Evolutionary conservation across 2,113 vertebrate species (phyloP), one percentile per base, ranked within the genome.

Genomic region (Pterocles burchelli): DNA sequence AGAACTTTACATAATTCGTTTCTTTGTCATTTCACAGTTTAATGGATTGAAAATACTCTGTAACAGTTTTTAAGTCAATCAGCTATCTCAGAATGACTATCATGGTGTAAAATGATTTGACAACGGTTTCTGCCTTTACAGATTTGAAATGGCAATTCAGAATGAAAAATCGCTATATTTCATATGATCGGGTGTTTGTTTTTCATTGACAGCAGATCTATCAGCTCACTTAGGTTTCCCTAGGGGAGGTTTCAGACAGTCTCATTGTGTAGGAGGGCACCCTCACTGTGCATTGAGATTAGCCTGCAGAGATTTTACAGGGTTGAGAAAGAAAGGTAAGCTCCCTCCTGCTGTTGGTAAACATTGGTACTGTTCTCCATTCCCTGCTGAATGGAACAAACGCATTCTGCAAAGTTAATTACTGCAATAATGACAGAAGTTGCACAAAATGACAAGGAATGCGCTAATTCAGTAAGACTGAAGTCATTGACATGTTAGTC

Each of bases 281-380:
- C 88, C 85, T 81, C 5, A 59, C 80, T 61, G 66, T 9, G 61
- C 90, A 25, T 43, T 34, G 68, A 94, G 97, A 97, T 97, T 96
- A 97, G 70, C 79, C 71, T 52, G 86, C 43, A 70, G 88, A 96
- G 96, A 94, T 93, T 96, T 96, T 76, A 86, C 2, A 0, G 38
- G 46, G 86, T 87, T 87, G 97, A 98, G 96, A 98, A 97, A 98
- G 97, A 90, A 48, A 96, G 95, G 95, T 95, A 94, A 96, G 85
- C 93, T 77, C 85, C 94, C 93, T 96, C 95, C 91, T 84, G 97
- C 93, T 94, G 91, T 20, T 63, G 62, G 94, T 98, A 98, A 98
- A 98, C 91, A 97, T 54, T 74, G 55, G 86, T 87, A 97, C 96
- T 98, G 97, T 97, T 96, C 96, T 90, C 43, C 63, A 16, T 92